These are phyloP conservation scores for Furnarius figulus DNA, from an alignment of 2,113 vertebrate genomes.

Conservation along the genomic window DNA sequence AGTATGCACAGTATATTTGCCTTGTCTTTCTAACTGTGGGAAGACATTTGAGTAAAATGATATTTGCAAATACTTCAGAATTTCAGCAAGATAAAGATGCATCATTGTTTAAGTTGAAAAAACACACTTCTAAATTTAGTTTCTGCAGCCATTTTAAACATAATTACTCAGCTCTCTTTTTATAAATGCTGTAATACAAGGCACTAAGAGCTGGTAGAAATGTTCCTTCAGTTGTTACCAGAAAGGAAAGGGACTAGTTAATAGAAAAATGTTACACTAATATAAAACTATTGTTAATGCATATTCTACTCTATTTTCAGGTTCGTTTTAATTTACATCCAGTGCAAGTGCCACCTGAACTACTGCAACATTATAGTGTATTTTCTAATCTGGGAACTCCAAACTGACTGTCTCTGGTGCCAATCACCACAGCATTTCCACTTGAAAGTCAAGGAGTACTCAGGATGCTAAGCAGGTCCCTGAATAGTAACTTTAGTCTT, in stretches of 20 bases:
- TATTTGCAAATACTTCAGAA: neutral
- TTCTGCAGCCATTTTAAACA: neutral
- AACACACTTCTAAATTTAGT: neutral
- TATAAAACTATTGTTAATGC: neutral
- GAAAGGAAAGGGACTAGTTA: neutral
- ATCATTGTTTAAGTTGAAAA: neutral
- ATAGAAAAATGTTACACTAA: neutral
- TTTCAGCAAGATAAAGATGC: neutral
- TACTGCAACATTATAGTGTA: neutral
- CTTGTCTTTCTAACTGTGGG: neutral
- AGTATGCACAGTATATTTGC: neutral
- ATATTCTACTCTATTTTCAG: neutral
- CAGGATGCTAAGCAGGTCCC: neutral
- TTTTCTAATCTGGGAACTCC: neutral
- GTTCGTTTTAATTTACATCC: neutral
- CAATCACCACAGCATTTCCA: neutral
- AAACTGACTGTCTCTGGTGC: neutral
- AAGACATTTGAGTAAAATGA: neutral
- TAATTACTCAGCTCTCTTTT: neutral
- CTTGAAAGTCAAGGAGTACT: neutral
- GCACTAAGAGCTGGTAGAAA: neutral
- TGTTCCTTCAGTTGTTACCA: neutral
- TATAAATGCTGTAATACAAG: neutral
- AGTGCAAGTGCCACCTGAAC: neutral
- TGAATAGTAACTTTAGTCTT: neutral